These are phyloP conservation scores for Caenorhabditis sp. DNA, from an alignment of 2,888 invertebrate genomes.

Conservation along the genomic window DNA sequence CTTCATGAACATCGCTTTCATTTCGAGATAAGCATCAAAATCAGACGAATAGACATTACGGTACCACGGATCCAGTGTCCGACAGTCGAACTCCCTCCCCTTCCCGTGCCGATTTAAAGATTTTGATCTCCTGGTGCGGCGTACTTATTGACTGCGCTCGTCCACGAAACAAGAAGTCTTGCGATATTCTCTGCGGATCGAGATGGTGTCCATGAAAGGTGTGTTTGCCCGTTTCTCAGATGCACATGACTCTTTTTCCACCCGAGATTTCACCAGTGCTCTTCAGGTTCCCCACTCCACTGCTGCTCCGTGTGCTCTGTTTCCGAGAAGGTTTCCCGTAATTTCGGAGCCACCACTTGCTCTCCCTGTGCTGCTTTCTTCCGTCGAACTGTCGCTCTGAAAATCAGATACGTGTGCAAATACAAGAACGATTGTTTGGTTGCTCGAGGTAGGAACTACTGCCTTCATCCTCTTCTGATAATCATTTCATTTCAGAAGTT, in stretches of 20 bases:
- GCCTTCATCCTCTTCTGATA: no score
- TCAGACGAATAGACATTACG: not conserved
- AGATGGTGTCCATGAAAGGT: not conserved
- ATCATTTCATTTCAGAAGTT: not conserved
- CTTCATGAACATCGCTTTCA: not conserved
- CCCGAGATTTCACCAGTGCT: not conserved
- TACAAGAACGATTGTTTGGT: not conserved
- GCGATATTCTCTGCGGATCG: not conserved
- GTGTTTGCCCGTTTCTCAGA: not conserved
- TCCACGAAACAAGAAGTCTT: not conserved
- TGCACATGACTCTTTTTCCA: not conserved
- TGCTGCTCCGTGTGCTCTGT: not conserved
- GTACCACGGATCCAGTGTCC: not conserved
- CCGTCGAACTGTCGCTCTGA: not conserved
- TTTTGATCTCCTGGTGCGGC: conserved; percentile 3
- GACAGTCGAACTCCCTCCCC: not conserved
- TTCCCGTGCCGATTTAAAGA: not conserved
- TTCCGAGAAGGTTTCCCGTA: not conserved
- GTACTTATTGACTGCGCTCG: conserved; percentile 1
- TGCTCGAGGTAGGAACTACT: not conserved
- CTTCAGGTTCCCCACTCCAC: not conserved
- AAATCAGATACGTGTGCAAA: not conserved
- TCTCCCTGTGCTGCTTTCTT: not conserved
- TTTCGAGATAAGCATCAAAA: not conserved
- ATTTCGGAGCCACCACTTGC: conserved; percentile 7